Conservation (phyloP, 2,797 vertebrate species). For the Phylloscopus collybita region DNA sequence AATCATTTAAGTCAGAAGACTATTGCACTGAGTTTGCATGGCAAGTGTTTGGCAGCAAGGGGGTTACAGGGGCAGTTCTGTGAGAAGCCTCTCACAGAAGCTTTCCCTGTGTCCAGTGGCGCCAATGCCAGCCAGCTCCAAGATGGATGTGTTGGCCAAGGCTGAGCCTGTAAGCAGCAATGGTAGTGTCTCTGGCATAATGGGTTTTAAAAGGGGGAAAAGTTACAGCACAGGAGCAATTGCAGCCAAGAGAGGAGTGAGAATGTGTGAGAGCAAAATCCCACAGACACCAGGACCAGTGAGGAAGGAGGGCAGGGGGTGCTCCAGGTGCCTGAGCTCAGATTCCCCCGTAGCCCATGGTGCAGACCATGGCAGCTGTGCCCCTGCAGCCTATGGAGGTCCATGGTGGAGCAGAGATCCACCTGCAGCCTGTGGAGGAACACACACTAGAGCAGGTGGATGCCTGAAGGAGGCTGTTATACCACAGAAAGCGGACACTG, state of each 20-base stretch:
- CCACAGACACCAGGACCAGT: neutral
- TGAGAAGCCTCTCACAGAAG: neutral
- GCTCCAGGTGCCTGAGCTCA: fast-evolving
- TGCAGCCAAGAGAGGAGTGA: neutral
- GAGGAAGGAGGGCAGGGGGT: neutral
- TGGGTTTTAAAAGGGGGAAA: neutral
- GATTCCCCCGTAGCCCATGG: fast-evolving
- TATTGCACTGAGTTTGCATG: neutral
- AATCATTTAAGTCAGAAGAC: neutral
- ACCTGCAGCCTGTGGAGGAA: neutral
- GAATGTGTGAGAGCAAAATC: neutral
- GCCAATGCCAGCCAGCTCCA: fast-evolving
- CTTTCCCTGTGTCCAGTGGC: neutral
- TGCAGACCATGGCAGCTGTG: neutral
- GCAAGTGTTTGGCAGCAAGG: neutral
- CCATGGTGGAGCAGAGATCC: neutral
- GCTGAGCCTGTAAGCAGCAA: neutral
- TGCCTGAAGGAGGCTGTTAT: neutral
- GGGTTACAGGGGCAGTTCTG: neutral
- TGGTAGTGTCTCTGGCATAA: neutral
- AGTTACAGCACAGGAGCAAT: neutral
- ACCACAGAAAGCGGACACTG: neutral
- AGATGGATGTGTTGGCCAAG: fast-evolving
- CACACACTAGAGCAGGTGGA: neutral
- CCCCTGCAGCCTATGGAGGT: neutral